Evolutionary conservation across 2,113 vertebrate genomes (phyloP).

Genomic region (Thinocorus orbignyianus): DNA sequence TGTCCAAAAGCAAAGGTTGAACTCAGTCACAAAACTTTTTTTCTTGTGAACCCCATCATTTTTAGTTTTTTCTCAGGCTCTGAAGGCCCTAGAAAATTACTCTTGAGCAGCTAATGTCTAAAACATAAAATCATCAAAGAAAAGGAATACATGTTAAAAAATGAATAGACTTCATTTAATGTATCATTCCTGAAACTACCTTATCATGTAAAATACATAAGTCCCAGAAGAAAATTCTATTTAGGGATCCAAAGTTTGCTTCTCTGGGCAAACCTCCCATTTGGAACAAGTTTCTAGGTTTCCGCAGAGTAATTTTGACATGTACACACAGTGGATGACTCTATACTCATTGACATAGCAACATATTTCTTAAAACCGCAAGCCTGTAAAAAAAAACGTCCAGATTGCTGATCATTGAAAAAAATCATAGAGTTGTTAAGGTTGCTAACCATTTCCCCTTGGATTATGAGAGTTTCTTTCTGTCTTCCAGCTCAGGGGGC

Average conservation of each 20-base stretch:
- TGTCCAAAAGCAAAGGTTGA: not conserved
- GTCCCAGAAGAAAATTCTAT: conserved; percentile 23
- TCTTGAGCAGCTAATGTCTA: conserved; percentile 17
- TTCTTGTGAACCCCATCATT: not conserved
- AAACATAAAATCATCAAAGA: conserved; percentile 23
- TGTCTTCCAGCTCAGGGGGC: not conserved
- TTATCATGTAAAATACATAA: conserved; percentile 47
- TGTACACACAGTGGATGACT: not conserved
- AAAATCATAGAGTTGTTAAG: not conserved
- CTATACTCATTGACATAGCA: not conserved
- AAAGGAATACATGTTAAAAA: conserved; percentile 14
- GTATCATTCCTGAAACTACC: not conserved
- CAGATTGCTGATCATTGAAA: not conserved
- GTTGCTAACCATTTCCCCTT: not conserved
- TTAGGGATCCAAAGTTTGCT: conserved; percentile 6
- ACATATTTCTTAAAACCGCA: not conserved
- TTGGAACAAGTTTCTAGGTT: not conserved
- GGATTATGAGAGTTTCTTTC: not conserved
- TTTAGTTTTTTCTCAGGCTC: not conserved
- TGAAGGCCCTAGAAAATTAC: not conserved
- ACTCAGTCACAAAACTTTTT: not conserved
- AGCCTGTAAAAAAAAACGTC: not conserved
- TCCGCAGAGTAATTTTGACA: not conserved
- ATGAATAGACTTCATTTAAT: conserved; percentile 26
- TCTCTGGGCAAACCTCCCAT: not conserved